Evolutionary conservation across 2,888 invertebrate genomes (phyloP).

Genomic region (Salpingus planirostris): DNA sequence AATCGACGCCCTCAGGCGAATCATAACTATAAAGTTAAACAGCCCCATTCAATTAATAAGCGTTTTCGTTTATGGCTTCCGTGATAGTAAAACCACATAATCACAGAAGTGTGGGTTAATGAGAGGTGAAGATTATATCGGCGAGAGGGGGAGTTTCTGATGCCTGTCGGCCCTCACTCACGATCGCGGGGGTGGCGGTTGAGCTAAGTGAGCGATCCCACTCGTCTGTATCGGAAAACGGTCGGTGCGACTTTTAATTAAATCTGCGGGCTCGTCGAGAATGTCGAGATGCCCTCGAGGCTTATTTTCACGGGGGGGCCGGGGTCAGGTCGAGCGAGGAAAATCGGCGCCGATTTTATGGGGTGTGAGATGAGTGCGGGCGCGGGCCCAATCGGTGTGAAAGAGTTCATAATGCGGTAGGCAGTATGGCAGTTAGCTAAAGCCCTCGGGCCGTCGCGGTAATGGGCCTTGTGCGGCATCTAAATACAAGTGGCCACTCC

Average conservation of each 20-base stretch:
- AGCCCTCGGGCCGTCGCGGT: constrained; percentile 22
- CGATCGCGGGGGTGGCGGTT: too few species aligned
- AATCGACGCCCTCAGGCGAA: too few species aligned
- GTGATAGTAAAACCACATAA: constrained; percentile 10
- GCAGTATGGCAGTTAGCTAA: constrained; percentile 27
- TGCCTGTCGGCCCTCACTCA: too few species aligned
- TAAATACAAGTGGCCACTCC: constrained; percentile 27
- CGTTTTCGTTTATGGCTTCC: constrained; percentile 12
- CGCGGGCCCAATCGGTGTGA: constrained; percentile 24
- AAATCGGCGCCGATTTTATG: constrained; percentile 16
- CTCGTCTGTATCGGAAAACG: too few species aligned
- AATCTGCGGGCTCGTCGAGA: too few species aligned
- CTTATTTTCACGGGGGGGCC: not conserved
- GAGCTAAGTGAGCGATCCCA: too few species aligned
- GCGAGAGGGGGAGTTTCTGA: too few species aligned
- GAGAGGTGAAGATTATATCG: constrained; percentile 10
- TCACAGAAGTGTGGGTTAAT: constrained; percentile 10
- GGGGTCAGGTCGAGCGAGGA: not conserved
- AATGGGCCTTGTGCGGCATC: constrained; percentile 26
- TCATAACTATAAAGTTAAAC: constrained; percentile 14
- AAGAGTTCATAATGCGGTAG: constrained; percentile 27
- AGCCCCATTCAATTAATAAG: constrained; percentile 14
- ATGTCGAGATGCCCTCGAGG: too few species aligned
- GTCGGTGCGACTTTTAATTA: too few species aligned
- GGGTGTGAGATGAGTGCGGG: constrained; percentile 23